Conservation (phyloP, 2,888 invertebrate species). For the Pantelozetes paolii region DNA sequence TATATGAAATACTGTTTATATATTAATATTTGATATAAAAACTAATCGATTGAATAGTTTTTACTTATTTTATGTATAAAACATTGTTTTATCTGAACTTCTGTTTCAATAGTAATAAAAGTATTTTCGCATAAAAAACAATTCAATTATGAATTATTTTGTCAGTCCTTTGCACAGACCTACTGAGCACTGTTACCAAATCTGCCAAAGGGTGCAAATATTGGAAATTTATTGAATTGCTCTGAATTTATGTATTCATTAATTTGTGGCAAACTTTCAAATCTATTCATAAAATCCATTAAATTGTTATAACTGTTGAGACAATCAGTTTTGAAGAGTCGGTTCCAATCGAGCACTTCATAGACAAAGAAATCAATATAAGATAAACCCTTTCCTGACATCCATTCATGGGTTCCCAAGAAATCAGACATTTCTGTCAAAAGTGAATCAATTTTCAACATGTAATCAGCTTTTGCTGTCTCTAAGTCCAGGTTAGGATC, state of each 20-base stretch:
- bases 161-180: too few relatives aligned
- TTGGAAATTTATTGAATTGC: background rate
- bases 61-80: too few relatives aligned
- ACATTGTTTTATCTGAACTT: too few relatives aligned
- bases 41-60: too few relatives aligned
- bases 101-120: too few relatives aligned
- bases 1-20: too few relatives aligned
- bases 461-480: background rate
- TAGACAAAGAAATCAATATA: conserved; percentile 48
- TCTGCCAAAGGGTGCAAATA: background rate
- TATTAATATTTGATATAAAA: too few relatives aligned
- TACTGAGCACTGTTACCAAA: too few relatives aligned
- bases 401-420: conserved; percentile 43
- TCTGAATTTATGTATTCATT: background rate
- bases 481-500: background rate
- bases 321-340: conserved; percentile 36
- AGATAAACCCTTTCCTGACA: conserved; percentile 46
- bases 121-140: too few relatives aligned
- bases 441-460: background rate
- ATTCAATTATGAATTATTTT: too few relatives aligned
- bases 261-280: conserved; percentile 1
- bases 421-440: background rate
- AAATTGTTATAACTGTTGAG: background rate
- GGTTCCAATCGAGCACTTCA: conserved; percentile 46
- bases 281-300: conserved; percentile 30